phyloP scores from a whole-genome alignment of 2,888 invertebrate species.

The Cancer borealis region DNA sequence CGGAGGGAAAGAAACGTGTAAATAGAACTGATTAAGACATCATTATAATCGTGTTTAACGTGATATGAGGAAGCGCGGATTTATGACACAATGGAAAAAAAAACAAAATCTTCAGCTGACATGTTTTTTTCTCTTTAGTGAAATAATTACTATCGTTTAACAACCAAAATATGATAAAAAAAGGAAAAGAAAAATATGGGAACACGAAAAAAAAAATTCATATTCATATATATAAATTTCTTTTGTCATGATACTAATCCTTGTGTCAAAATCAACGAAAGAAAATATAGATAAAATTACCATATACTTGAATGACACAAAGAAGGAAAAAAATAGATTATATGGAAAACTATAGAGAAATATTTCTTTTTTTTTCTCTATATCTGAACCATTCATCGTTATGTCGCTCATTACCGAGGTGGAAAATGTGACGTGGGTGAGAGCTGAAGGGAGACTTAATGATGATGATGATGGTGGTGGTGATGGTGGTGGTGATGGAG shows the following conservation, averaged over 20 bases:
- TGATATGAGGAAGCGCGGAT: too few relatives aligned
- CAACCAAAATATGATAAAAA: not conserved
- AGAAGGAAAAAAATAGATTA: not conserved
- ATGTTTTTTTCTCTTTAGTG: too few relatives aligned
- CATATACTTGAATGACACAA: not conserved
- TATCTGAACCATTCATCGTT: too few relatives aligned
- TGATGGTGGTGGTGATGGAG: not conserved
- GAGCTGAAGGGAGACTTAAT: too few relatives aligned
- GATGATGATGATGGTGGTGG: not conserved
- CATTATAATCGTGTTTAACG: too few relatives aligned
- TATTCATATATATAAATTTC: too few relatives aligned
- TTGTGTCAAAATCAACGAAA: not conserved
- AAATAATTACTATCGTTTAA: not conserved
- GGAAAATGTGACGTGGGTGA: too few relatives aligned
- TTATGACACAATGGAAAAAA: too few relatives aligned
- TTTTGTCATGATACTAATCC: not conserved
- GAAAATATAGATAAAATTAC: not conserved
- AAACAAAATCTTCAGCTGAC: too few relatives aligned
- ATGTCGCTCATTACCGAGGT: too few relatives aligned
- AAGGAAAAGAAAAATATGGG: not conserved
- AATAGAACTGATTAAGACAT: not conserved
- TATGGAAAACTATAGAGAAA: not conserved
- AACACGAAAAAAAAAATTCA: not conserved
- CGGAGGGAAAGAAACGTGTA: not conserved
- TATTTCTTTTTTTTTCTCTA: too few relatives aligned